Percentiles rank a stretch among this genome's conserved stretches.
phyloP scores from a whole-genome alignment of 2,797 vertebrate species.

The Micrastur ruficollis region DNA sequence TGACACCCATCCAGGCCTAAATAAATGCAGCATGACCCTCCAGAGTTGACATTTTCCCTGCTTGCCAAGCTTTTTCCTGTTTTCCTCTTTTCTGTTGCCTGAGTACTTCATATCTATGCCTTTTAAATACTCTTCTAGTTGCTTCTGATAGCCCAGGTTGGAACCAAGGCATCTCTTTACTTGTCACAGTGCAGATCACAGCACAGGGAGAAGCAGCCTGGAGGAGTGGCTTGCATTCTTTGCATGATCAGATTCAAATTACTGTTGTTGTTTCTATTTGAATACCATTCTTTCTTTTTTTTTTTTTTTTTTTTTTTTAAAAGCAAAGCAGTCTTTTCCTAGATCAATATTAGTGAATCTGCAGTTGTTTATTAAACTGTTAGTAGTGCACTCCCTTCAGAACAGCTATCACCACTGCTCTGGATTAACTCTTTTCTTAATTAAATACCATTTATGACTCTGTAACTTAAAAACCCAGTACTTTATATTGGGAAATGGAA shows the following conservation, averaged over 20 bases:
- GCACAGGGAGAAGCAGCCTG: neutral
- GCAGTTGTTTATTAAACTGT: neutral
- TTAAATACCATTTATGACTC: neutral
- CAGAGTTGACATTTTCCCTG: neutral
- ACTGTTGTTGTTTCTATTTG: neutral
- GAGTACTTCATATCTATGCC: neutral
- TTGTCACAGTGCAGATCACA: neutral
- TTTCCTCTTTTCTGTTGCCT: neutral
- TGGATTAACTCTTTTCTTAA: neutral
- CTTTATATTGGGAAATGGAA: neutral
- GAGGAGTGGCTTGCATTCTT: neutral
- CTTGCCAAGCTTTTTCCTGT: neutral
- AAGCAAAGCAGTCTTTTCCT: neutral
- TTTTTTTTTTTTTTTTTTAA: neutral
- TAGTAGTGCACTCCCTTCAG: neutral
- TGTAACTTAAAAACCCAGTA: neutral
- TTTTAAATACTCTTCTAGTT: neutral
- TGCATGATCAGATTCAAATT: neutral
- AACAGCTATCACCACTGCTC: neutral
- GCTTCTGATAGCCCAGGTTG: neutral
- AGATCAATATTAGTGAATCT: neutral
- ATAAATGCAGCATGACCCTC: neutral
- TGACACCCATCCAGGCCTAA: neutral
- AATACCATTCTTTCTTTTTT: neutral
- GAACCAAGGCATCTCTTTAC: neutral